Percentiles rank a stretch among this genome's conserved stretches.
Evolutionary conservation across 1,140 invertebrate species (phyloP).

Genomic region (Neodiprion lecontei): DNA sequence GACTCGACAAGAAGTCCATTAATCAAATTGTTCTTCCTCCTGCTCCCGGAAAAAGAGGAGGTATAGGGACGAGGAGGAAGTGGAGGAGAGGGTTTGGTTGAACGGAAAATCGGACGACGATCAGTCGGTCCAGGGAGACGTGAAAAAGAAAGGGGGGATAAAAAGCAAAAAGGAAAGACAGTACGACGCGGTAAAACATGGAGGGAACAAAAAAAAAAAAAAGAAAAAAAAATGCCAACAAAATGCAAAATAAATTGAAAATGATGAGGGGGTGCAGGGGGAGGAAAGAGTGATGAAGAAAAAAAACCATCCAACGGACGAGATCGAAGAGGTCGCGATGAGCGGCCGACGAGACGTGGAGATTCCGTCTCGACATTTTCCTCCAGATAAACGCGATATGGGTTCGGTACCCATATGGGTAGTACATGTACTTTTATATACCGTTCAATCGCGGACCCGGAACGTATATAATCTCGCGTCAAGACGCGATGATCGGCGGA

Average conservation of each 20-base stretch:
- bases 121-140: conserved; percentile 25
- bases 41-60: too few species aligned
- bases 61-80: too few species aligned
- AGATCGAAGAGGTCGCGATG: not conserved
- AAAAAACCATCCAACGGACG: not conserved
- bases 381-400: not conserved
- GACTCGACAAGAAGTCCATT: conserved; percentile 35
- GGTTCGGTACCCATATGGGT: too few species aligned
- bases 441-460: not conserved
- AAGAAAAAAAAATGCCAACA: not conserved
- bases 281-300: not conserved
- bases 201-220: not conserved
- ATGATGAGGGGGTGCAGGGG: not conserved
- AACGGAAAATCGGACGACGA: not conserved
- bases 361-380: not conserved
- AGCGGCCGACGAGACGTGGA: not conserved
- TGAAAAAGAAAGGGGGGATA: conserved; percentile 12
- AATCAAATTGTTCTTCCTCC: conserved; percentile 27
- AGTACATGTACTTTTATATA: not conserved
- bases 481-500: not conserved
- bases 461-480: not conserved
- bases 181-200: not conserved
- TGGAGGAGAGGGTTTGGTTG: not conserved
- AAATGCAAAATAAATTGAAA: conserved; percentile 9
- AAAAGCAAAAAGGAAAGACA: conserved; percentile 20